These are phyloP conservation scores for Pseudorectes ferrugineus DNA, from an alignment of 2,113 vertebrate genomes.

Conservation along the genomic window DNA sequence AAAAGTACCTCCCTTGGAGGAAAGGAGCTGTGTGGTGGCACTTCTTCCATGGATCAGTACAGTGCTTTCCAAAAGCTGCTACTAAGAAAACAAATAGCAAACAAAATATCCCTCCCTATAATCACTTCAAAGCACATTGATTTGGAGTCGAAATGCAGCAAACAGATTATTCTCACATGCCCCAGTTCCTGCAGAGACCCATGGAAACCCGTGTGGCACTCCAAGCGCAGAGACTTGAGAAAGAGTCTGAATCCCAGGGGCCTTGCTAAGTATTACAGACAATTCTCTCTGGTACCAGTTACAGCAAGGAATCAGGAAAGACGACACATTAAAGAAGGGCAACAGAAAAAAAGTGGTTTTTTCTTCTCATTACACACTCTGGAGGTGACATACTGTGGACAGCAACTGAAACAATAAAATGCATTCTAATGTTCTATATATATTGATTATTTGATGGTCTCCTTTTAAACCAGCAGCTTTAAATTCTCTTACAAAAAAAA, in stretches of 20 bases:
- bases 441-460: not conserved
- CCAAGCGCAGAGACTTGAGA: not conserved
- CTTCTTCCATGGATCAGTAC: not conserved
- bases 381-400: not conserved
- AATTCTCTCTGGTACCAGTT: not conserved
- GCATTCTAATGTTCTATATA: not conserved
- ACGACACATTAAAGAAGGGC: not conserved
- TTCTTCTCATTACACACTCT: not conserved
- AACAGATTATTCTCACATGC: not conserved
- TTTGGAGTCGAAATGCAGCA: not conserved
- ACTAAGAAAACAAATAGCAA: not conserved
- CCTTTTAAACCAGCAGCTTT: not conserved
- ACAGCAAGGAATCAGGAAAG: not conserved
- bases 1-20: not conserved
- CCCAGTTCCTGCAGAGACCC: not conserved
- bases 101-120: not conserved
- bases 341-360: fast-evolving
- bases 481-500: not conserved
- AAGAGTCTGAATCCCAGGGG: not conserved
- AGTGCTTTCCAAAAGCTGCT: not conserved
- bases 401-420: not conserved
- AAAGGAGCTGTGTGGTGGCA: not conserved
- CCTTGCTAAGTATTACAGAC: not conserved
- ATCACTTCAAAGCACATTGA: not conserved
- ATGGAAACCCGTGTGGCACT: fast-evolving